Conservation (phyloP, 1,140 invertebrate species). For the Brachystomella parvula region DNA sequence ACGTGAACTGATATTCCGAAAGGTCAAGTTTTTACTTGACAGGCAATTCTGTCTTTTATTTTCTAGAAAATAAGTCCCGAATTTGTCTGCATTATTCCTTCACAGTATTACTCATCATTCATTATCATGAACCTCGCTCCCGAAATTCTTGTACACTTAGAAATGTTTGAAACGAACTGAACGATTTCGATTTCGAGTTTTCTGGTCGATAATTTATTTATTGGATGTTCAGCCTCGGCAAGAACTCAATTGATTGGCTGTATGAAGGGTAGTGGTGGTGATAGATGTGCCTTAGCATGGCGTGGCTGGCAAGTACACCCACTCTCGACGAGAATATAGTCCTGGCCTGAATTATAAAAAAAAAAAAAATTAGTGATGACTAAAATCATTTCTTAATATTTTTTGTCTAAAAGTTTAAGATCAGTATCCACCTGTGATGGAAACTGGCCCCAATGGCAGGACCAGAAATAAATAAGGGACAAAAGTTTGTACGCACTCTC, state of each 20-base stretch:
- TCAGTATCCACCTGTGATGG: constrained; percentile 55
- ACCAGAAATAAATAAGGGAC: constrained; percentile 84
- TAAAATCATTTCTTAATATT: not conserved
- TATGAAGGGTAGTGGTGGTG: constrained; percentile 35
- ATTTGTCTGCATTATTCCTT: too few species aligned
- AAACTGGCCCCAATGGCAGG: constrained; percentile 79
- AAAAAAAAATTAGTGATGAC: not conserved
- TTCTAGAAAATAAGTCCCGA: too few species aligned
- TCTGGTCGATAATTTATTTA: not conserved
- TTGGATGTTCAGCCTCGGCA: not conserved
- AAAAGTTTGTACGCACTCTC: constrained; percentile 83
- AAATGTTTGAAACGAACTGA: not conserved
- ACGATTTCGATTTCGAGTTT: not conserved
- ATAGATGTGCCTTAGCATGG: constrained; percentile 48
- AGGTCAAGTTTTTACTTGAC: too few species aligned
- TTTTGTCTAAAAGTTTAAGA: not conserved
- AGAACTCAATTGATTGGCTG: constrained; percentile 14
- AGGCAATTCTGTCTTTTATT: too few species aligned
- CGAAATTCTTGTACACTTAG: too few species aligned
- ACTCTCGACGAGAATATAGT: constrained; percentile 84
- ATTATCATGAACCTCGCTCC: too few species aligned
- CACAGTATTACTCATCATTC: too few species aligned
- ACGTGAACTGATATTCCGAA: too few species aligned
- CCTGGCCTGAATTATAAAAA: constrained; percentile 51
- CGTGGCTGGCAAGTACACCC: constrained; percentile 83